Evolutionary conservation across 2,797 vertebrate species (phyloP).

Genomic region (Alosa sapidissima): DNA sequence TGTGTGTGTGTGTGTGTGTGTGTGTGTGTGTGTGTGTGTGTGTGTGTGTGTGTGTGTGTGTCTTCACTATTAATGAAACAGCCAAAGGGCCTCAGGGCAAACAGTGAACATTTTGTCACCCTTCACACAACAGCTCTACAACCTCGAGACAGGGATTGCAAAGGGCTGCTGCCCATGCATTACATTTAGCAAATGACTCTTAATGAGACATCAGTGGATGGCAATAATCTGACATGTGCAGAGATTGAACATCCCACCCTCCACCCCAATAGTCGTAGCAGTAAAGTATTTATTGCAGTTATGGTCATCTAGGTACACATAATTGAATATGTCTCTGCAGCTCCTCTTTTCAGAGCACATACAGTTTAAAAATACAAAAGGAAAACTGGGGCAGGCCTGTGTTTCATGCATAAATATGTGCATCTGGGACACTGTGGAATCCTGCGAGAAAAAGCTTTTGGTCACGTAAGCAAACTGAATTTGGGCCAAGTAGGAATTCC

Average conservation of each 20-base stretch:
- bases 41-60: neutral
- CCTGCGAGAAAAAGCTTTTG: constrained; percentile 1
- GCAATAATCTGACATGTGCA: neutral
- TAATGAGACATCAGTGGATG: neutral
- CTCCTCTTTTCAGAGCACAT: neutral
- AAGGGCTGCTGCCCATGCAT: neutral
- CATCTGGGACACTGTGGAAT: constrained; percentile 10
- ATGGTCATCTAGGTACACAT: neutral
- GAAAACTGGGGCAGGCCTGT: constrained; percentile 8
- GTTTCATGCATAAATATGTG: constrained; percentile 17
- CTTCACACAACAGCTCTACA: neutral
- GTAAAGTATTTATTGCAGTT: neutral
- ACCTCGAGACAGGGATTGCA: neutral
- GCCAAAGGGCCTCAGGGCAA: constrained; percentile 31
- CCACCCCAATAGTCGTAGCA: neutral
- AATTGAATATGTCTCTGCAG: neutral
- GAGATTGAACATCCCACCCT: neutral
- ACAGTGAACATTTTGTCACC: constrained; percentile 12
- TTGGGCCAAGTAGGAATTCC: constrained; percentile 14
- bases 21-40: neutral
- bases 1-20: neutral
- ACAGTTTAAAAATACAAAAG: constrained; percentile 1
- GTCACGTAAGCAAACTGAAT: constrained; percentile 12
- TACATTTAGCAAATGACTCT: neutral
- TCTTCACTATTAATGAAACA: constrained; percentile 44